Evolutionary conservation across 2,888 invertebrate genomes (phyloP), one percentile per base, ranked within the genome.

Genomic region (Osedax frankpressi): DNA sequence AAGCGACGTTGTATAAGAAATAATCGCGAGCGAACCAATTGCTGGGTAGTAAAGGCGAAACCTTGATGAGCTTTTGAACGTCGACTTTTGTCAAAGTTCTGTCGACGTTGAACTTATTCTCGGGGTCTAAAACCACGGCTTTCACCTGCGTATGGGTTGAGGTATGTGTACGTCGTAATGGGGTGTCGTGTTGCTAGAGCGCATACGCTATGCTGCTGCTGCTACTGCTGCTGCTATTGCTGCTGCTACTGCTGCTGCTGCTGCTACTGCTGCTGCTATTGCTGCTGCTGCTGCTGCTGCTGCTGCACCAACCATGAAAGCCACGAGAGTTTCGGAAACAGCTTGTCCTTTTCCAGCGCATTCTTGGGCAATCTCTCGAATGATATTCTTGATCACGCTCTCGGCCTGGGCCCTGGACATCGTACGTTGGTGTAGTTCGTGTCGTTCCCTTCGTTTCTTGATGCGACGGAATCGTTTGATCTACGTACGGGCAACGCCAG

Each of bases 31-130:
- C n/a, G n/a, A n/a, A n/a, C n/a, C n/a, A n/a, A n/a, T n/a, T n/a
- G n/a, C n/a, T n/a, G 44, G 44, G 44, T 11, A 44, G 11, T 6
- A 11, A 19, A 11, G 44, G 19, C 19, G 71, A 30, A 78, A 83
- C 84, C 79, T 80, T 81, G 25, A 85, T 85, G n/a, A 85, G 79
- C 76, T 82, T 84, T 74, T 84, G 83, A 28, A 85, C 83, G 80
- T 85, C 84, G 76, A 84, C 84, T 78, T 84, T 85, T 3, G 84
- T 84, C 14, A 85, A 76, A n/a, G 83, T 83, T 75, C 84, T 77
- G 75, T 85, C 84, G 26, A 84, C 83, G 79, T 84, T 83, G 75
- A 85, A 85, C 74, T 84, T 81, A 81, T 85, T 85, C n/a, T 77
- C 76, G 69, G 85, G 85, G 76, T 85, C 83, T 28, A 85, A 78